A percentile compares a stretch with the other conserved stretches of the same genome.
phyloP scores from a whole-genome alignment of 2,113 vertebrate genomes.

The Brachyistius frenatus region DNA sequence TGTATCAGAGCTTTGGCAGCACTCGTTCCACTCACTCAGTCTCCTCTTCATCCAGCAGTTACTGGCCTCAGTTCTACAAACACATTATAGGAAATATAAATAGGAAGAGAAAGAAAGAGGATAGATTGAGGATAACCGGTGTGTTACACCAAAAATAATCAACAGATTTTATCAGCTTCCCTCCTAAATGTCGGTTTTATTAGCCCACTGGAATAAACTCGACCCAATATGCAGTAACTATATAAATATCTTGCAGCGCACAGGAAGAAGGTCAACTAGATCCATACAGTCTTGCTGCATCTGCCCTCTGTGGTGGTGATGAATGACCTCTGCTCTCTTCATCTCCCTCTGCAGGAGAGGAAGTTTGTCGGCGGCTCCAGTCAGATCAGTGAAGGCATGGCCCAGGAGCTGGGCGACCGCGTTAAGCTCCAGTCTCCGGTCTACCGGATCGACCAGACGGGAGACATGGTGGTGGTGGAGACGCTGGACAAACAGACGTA shows the following conservation, averaged over 20 bases:
- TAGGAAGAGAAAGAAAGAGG: background rate
- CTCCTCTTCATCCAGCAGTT: constrained; percentile 1
- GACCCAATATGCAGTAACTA: no score
- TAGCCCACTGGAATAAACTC: no score
- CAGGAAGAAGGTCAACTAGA: background rate
- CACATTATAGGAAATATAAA: background rate
- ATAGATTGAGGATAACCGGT: background rate
- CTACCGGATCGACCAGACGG: constrained; percentile 87
- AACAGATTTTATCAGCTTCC: background rate
- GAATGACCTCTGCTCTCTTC: background rate
- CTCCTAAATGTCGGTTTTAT: constrained; percentile 5
- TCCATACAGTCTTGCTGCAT: background rate
- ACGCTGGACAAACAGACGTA: constrained; percentile 89
- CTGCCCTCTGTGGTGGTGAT: background rate
- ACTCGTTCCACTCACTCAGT: background rate
- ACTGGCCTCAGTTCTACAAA: background rate
- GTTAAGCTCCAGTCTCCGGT: constrained; percentile 92
- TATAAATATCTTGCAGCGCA: no score
- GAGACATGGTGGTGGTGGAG: constrained; percentile 88
- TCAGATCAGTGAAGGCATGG: constrained; percentile 93
- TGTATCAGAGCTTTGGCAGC: constrained; percentile 37
- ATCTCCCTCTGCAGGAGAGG: constrained; percentile 87
- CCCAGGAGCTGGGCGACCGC: constrained; percentile 85
- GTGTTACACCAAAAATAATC: background rate
- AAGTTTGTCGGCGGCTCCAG: constrained; percentile 94